phyloP scores from a whole-genome alignment of 2,888 invertebrate species.

The Drosophila lutescens region DNA sequence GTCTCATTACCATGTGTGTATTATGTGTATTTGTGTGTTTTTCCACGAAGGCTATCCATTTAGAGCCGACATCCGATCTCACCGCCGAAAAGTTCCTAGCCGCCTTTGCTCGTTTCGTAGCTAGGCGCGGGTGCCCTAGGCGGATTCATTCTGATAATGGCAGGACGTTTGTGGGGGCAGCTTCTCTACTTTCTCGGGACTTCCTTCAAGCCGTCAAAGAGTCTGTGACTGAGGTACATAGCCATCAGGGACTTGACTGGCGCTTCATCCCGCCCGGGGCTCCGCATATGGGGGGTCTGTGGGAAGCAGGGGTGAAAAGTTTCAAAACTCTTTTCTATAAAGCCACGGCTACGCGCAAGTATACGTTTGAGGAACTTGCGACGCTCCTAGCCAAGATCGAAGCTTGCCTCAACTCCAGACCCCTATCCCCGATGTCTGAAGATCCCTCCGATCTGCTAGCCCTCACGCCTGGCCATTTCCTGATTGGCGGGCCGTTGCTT shows the following conservation, averaged over 20 bases:
- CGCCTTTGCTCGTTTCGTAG: not conserved
- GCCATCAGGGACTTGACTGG: not conserved
- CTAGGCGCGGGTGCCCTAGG: not conserved
- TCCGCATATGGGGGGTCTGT: no score
- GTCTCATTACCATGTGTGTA: not conserved
- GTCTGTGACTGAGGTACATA: not conserved
- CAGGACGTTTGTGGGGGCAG: not conserved
- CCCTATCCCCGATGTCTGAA: not conserved
- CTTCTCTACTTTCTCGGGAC: not conserved
- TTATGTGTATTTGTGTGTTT: not conserved
- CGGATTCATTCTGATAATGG: not conserved
- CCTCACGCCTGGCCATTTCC: not conserved
- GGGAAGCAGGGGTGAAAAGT: no score
- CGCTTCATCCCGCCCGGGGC: not conserved
- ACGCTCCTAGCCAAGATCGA: not conserved
- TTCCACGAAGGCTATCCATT: constrained; percentile 1
- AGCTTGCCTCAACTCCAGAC: not conserved
- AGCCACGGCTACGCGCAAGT: not conserved
- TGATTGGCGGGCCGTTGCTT: not conserved
- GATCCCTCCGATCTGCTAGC: not conserved
- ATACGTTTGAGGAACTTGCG: not conserved
- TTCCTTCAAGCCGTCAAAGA: not conserved
- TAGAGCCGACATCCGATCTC: not conserved
- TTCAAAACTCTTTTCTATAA: not conserved
- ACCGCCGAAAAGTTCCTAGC: not conserved